Evolutionary conservation across 2,797 vertebrate species (phyloP), one percentile per base, ranked within the genome.

Genomic region (Lepilemur septentrionalis): DNA sequence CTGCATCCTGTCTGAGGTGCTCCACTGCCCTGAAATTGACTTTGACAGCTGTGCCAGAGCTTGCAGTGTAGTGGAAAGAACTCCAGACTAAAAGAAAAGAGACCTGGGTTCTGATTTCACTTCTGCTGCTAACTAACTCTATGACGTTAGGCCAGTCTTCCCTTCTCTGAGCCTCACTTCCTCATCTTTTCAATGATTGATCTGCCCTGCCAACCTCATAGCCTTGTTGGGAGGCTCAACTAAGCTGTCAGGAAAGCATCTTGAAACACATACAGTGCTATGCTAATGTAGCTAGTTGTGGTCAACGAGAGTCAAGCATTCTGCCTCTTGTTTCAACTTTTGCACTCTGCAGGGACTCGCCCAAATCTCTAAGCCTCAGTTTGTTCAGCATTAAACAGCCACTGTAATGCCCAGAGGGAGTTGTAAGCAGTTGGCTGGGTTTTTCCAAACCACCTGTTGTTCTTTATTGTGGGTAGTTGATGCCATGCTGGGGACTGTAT

Each of bases 391-490:
- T 79, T 93, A 84, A 85, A 91, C 85, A 94, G 63, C 85, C 67
- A 86, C 50, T 85, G 61, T 0, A 35, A 83, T 91, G 43, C 61
- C 82, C 73, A 96, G 55, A 86, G 86, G 52, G 86, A 96, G 38
- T 63, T 95, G 52, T 90, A 88, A 95, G 52, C 43, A 81, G 5
- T 87, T 96, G 75, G 83, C 89, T 94, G 82, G 67, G 50, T 94
- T 95, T 93, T 95, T 46, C 15, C 69, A 84, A 96, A 76, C 82
- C 79, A 96, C 94, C 80, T 93, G 43, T 97, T 97, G 79, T 93
- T 94, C 92, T 92, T 87, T 73, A 72, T 84, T 90, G 41, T 94
- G 89, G 73, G 52, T 89, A 80, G 67, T 79, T 57, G 59, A 93
- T 0, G 11, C 89, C 75, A 46, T 63, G 70, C 79, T 96, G 95